These are phyloP conservation scores for Serinus canaria DNA, from an alignment of 2,113 vertebrate genomes.

Conservation along the genomic window DNA sequence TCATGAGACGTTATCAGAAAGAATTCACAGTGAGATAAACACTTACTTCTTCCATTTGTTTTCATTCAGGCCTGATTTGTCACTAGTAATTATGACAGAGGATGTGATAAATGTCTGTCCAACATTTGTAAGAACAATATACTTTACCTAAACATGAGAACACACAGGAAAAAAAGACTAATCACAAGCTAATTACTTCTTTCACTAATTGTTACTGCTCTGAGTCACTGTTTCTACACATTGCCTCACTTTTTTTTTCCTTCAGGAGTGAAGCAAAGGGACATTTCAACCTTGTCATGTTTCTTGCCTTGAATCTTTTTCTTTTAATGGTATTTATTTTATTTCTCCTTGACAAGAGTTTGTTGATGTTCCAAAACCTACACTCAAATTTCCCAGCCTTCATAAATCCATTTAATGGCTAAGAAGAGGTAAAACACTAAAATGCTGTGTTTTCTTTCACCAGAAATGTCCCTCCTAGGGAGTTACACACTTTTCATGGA, in stretches of 20 bases:
- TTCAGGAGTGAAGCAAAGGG: not conserved
- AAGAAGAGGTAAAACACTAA: not conserved
- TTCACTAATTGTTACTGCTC: slow-evolving; percentile 45
- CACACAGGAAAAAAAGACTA: slow-evolving; percentile 55
- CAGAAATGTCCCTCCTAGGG: not conserved
- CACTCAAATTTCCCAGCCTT: not conserved
- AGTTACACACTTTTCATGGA: not conserved
- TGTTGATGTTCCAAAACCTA: not conserved
- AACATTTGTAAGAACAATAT: slow-evolving; percentile 61
- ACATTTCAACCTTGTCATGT: not conserved
- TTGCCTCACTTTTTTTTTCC: not conserved
- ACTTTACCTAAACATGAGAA: slow-evolving; percentile 50
- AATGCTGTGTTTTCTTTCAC: not conserved
- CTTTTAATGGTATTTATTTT: not conserved
- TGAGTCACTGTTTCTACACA: slow-evolving; percentile 44
- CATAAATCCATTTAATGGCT: not conserved
- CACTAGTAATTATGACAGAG: slow-evolving; percentile 55
- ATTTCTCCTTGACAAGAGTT: not conserved
- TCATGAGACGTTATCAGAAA: slow-evolving; percentile 41
- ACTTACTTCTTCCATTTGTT: slow-evolving; percentile 61
- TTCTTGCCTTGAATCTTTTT: not conserved
- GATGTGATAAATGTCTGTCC: slow-evolving; percentile 66
- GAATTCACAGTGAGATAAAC: slow-evolving; percentile 53
- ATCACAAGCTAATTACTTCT: slow-evolving; percentile 54
- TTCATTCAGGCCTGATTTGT: slow-evolving; percentile 50